Percentiles rank a stretch among this genome's conserved stretches.
These are phyloP conservation scores for Neopelma chrysocephalum DNA, from an alignment of 2,797 vertebrate genomes.

Conservation along the genomic window DNA sequence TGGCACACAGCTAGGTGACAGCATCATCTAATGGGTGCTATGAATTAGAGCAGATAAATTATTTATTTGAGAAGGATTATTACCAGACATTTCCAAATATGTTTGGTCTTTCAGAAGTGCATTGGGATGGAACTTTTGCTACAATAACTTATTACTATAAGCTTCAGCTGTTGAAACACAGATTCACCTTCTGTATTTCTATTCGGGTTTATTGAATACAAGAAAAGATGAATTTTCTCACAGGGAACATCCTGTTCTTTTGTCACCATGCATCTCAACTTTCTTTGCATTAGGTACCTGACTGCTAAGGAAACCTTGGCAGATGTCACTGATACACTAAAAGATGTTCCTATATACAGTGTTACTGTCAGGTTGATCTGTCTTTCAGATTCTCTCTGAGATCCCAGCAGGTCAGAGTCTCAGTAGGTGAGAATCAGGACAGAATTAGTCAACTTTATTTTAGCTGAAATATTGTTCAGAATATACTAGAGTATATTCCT, in stretches of 20 bases:
- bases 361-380: background rate
- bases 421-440: background rate
- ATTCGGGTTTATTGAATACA: background rate
- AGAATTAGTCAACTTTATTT: background rate
- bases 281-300: fast-evolving
- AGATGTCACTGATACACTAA: background rate
- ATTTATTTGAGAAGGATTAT: background rate
- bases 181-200: background rate
- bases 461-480: background rate
- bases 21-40: background rate
- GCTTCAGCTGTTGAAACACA: background rate
- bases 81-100: background rate
- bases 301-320: background rate
- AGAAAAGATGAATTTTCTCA: background rate
- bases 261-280: background rate
- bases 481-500: background rate
- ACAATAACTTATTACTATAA: background rate
- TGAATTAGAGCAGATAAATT: background rate
- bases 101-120: background rate
- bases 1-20: background rate
- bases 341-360: background rate
- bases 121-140: background rate
- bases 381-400: background rate
- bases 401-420: background rate
- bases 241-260: background rate